These are phyloP conservation scores for Coracias cyanogaster DNA, from an alignment of 2,797 vertebrate genomes.

Conservation along the genomic window DNA sequence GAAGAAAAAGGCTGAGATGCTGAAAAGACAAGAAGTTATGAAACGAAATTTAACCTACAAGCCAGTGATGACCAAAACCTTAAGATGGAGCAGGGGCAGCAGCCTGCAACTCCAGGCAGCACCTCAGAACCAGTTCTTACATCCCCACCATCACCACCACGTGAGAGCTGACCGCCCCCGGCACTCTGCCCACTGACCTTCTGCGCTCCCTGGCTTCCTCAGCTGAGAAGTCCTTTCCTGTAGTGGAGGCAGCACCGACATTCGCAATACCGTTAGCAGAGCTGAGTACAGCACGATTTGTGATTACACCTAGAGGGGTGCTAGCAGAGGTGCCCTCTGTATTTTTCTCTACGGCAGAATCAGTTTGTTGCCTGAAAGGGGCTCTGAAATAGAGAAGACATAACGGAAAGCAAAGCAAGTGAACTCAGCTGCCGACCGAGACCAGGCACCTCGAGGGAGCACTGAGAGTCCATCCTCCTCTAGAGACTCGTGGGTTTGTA, in stretches of 20 bases:
- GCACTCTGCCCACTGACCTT: conserved; percentile 72
- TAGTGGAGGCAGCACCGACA: conserved; percentile 44
- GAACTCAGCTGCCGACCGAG: neutral
- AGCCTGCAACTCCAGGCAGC: neutral
- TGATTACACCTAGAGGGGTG: conserved; percentile 80
- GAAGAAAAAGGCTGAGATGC: neutral
- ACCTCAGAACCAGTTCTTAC: neutral
- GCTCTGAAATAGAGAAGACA: conserved; percentile 76
- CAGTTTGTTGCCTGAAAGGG: conserved; percentile 76
- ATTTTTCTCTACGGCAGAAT: conserved; percentile 74
- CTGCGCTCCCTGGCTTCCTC: conserved; percentile 78
- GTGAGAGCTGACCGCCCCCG: neutral
- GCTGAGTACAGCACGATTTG: conserved; percentile 70
- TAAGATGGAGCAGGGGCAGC: neutral
- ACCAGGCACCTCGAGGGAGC: neutral
- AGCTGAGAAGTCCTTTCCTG: conserved; percentile 73
- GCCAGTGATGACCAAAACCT: neutral
- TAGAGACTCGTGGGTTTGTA: neutral
- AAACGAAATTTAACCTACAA: neutral
- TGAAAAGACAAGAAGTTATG: neutral
- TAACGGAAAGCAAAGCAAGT: conserved; percentile 62
- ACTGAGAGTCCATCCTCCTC: neutral
- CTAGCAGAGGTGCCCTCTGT: conserved; percentile 67
- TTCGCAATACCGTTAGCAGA: conserved; percentile 69
- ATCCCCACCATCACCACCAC: neutral